phyloP scores from a whole-genome alignment of 1,140 invertebrate genomes.

The Popillia japonica region DNA sequence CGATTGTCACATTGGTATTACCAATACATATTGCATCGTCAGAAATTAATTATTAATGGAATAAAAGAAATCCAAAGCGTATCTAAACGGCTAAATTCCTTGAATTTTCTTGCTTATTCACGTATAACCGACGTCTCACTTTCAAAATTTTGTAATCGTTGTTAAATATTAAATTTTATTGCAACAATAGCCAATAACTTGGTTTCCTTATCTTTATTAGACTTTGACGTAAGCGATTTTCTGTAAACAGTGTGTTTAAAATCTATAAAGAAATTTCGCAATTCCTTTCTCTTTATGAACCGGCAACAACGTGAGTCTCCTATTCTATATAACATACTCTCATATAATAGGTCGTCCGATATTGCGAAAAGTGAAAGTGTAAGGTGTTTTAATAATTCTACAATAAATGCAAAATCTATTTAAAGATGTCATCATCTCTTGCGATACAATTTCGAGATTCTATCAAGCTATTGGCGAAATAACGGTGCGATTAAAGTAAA shows the following conservation, averaged over 20 bases:
- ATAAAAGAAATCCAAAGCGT: slow-evolving; percentile 12
- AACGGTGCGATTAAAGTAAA: too few species aligned
- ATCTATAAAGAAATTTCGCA: slow-evolving; percentile 22
- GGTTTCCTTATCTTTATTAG: slow-evolving; percentile 6
- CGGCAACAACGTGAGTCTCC: not conserved
- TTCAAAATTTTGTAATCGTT: slow-evolving; percentile 21
- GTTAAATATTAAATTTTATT: slow-evolving; percentile 21
- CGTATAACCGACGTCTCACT: slow-evolving; percentile 13
- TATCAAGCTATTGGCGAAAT: not conserved
- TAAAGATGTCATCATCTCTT: not conserved
- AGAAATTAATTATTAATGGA: not conserved
- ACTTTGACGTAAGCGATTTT: slow-evolving; percentile 23
- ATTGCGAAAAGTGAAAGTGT: slow-evolving; percentile 13
- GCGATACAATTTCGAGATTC: not conserved
- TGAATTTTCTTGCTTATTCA: slow-evolving; percentile 11
- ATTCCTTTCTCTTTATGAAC: slow-evolving; percentile 23
- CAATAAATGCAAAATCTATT: not conserved
- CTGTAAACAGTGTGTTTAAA: slow-evolving; percentile 27
- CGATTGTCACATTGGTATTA: not conserved
- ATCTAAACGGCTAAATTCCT: not conserved
- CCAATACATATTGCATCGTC: not conserved
- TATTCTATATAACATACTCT: not conserved
- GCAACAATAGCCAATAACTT: slow-evolving; percentile 25
- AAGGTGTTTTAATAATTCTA: slow-evolving; percentile 17
- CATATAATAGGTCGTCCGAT: not conserved